Base-by-base conservation (phyloP, 2,888 invertebrate genomes). In the Conchocele bisecta region DNA sequence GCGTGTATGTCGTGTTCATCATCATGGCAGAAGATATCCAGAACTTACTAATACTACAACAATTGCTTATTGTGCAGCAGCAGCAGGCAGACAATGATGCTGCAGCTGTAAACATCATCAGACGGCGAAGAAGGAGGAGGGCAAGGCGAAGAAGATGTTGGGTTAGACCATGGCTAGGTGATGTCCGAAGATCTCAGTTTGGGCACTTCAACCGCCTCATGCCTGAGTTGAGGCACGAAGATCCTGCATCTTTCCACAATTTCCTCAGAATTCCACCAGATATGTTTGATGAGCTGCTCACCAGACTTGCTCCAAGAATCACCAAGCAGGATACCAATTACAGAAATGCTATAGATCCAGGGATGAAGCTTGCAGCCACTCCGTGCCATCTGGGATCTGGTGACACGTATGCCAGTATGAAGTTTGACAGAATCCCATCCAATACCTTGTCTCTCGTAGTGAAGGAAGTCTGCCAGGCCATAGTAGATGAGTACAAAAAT, bases 321-420 rank as follows among this genome's bases (percentile, higher is more conserved):
- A 33, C 70, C 41, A 79, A 79, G 51, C 46, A 63, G 37, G 50
- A 69, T 69, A 79, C 70, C 31, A 26, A 35, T 15, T 78, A 68
- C 48, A 68, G 79, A 35, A 46, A 53, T 28, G 70, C 72, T 13
- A 44, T 72, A n/a, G 61, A 64, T 15, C 75, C 78, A 20, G 75
- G 78, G 29, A 50, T 70, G 37, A 78, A 73, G 37, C 59, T 78
- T 28, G 78, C 71, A 24, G 37, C 63, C 3, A 78, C 77, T 33
- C 31, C 80, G 53, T 56, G 75, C 17, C 68, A 67, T 64, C 68
- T 79, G 24, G 79, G 74, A 4, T 64, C 78, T 41, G 74, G 80
- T 9, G 63, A 78, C 63, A 58, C 42, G 28, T 80, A 78, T 39
- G 29, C 67, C 33, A 58, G 41, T 39, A 68, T 82, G 70, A 59